Evolutionary conservation across 2,113 vertebrate genomes (phyloP), one percentile per base, ranked within the genome.

Genomic region (Cryptotis parvus): DNA sequence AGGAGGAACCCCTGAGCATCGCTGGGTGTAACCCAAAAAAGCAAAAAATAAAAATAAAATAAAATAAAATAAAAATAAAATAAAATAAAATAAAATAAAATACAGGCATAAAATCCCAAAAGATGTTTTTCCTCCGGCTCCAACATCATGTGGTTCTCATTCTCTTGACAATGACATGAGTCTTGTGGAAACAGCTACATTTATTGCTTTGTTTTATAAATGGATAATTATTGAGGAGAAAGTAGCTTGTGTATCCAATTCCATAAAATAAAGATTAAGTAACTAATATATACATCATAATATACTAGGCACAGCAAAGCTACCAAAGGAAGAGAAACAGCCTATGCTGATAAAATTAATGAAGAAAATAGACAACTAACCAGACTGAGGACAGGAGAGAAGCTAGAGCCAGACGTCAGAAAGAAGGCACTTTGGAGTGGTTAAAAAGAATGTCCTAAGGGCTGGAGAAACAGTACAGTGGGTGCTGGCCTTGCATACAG

Each of bases 161-260:
- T 87, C 80, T 92, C 70, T 74, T 92, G 65, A 86, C 80, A 91
- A 81, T 33, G 89, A 69, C 75, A 89, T 90, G 39, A 45, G 81
- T 80, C 84, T 94, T 87, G 41, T 72, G 68, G 84, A 92, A 91
- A 91, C 84, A 69, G 58, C 69, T 91, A 39, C 11, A 9, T 87
- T 81, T 94, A 87, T 92, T 85, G 66, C 43, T 91, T 77, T 84
- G 82, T 92, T 89, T 94, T 94, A 91, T 68, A 95, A 96, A 87
- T 84, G 61, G 77, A 78, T 74, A 83, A 78, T 91, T 91, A 78
- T 90, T 78, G 87, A 75, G 43, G 83, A 89, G 65, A 72, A 68
- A 93, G 52, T 72, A 86, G 27, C 75, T 70, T 89, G 45, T 86
- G 41, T 74, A 87, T 81, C n/a, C 49, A 87, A 14, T 63, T 94